Conservation (phyloP, 2,888 invertebrate genomes). For the Pharmacophagus antenor region DNA sequence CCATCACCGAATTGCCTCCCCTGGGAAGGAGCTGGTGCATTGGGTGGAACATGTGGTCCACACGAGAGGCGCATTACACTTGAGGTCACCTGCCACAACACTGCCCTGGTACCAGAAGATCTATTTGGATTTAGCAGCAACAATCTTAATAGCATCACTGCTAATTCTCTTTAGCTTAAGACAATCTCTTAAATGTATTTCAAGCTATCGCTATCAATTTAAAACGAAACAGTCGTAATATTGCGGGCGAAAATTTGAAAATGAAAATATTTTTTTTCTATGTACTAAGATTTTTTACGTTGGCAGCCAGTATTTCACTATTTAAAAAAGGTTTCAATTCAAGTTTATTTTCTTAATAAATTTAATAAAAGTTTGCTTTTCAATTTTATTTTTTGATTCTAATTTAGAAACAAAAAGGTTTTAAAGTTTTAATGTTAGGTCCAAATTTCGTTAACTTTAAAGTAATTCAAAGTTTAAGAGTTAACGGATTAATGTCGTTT, state of each 20-base stretch:
- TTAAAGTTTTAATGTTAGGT: too few species aligned
- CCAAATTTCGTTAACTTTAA: too few species aligned
- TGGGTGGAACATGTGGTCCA: conserved; percentile 85
- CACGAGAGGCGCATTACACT: conserved; percentile 77
- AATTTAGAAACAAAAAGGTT: too few species aligned
- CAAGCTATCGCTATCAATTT: background rate
- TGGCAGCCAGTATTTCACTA: too few species aligned
- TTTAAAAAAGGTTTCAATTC: too few species aligned
- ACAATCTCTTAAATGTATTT: background rate
- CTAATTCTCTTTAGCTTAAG: background rate
- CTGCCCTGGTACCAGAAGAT: conserved; percentile 56
- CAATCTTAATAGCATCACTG: background rate
- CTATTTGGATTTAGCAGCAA: conserved; percentile 45
- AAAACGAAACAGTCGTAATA: background rate
- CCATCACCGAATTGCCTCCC: conserved; percentile 71
- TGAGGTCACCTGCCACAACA: conserved; percentile 49
- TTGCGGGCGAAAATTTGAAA: background rate
- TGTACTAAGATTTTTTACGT: background rate
- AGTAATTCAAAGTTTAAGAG: too few species aligned
- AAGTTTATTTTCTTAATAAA: too few species aligned
- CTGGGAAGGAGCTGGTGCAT: conserved; percentile 82
- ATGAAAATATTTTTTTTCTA: background rate
- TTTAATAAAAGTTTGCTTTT: too few species aligned
- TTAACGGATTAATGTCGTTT: too few species aligned
- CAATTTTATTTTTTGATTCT: too few species aligned